These are phyloP conservation scores for Mylabris sibirica DNA, from an alignment of 2,888 invertebrate species.

Conservation along the genomic window DNA sequence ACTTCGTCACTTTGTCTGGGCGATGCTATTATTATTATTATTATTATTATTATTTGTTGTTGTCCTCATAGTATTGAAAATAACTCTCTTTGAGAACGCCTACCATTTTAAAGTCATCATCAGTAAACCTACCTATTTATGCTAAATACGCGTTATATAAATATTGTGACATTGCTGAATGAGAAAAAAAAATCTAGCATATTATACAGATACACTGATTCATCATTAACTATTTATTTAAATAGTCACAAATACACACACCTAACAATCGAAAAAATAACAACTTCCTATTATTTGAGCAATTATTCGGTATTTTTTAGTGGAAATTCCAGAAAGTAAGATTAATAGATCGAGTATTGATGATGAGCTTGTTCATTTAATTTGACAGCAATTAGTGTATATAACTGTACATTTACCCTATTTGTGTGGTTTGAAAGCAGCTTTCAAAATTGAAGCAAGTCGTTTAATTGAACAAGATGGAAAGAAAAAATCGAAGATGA, in stretches of 20 bases:
- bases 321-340: too few species aligned
- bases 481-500: too few species aligned
- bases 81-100: background rate
- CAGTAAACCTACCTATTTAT: slow-evolving; percentile 3
- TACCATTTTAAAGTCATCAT: background rate
- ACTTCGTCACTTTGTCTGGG: background rate
- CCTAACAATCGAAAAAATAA: background rate
- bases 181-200: background rate
- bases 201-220: background rate
- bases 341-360: too few species aligned
- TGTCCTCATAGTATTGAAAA: background rate
- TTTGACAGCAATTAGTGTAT: too few species aligned
- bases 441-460: too few species aligned
- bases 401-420: too few species aligned
- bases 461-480: too few species aligned
- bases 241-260: background rate
- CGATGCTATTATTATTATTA: background rate
- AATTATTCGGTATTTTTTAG: background rate
- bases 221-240: background rate
- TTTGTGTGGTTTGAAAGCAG: too few species aligned
- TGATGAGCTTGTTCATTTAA: too few species aligned
- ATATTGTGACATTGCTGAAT: slow-evolving; percentile 5
- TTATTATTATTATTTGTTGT: background rate
- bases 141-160: background rate
- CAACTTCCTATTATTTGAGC: background rate